Evolutionary conservation across 2,113 vertebrate species (phyloP), one percentile per base, ranked within the genome.

Genomic region (Cryptotis parvus): DNA sequence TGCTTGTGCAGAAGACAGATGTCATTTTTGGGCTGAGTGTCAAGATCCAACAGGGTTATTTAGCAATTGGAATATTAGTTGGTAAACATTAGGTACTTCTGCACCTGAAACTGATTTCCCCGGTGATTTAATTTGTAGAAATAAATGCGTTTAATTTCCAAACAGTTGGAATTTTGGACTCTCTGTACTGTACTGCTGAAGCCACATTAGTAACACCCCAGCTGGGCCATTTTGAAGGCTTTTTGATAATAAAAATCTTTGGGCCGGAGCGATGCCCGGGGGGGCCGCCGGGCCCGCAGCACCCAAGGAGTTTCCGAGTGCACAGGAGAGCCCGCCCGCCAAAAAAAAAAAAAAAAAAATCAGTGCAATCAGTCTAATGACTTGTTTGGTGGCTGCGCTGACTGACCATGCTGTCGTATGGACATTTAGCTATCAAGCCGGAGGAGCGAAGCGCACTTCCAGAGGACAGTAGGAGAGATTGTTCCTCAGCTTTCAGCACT

Each of bases 101-200:
- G 75, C 52, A 93, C 90, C 92, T 90, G 85, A 90, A 75, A 55
- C 52, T 35, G 11, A 79, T 70, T 84, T 83, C 66, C 68, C 88
- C 45, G 73, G 84, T 65, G 75, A 41, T 84, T 92, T 94, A 93
- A 94, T 94, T 91, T 92, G 90, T 95, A 90, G 83, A 91, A 96
- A 94, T 94, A 89, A 89, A 83, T 92, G 35, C 83, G 74, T 69
- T 94, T 93, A 92, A 93, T 94, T 93, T 90, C 52, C 58, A 89
- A 58, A n/a, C 43, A 15, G 68, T 84, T 91, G 84, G 75, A 82
- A 83, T 84, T 79, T 91, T 55, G 63, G 61, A 93, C 39, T 84
- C 39, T 84, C 76, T 26, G 4, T 45, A 37, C 52, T 55, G 3
- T 61, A 66, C 22, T 22, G 8, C 18, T 1, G 8, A 61, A 63